Percentiles rank a stretch among this genome's conserved stretches.
Evolutionary conservation across 1,140 invertebrate species (phyloP).

Genomic region (Drosophila bocki): DNA sequence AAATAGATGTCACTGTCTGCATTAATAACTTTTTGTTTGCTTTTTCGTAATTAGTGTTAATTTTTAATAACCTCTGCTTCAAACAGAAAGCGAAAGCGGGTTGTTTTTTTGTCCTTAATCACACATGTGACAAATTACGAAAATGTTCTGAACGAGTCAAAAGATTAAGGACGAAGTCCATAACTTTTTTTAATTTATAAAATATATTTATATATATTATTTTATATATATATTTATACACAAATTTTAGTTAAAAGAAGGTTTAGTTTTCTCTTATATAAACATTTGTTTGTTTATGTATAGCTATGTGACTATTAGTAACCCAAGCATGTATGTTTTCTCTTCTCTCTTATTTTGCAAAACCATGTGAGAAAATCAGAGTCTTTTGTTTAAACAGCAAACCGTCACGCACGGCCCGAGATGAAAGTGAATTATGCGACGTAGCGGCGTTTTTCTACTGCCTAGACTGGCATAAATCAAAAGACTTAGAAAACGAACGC

Average conservation of each 20-base stretch:
- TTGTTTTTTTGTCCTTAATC: background rate
- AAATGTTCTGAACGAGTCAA: background rate
- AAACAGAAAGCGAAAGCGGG: slow-evolving; percentile 47
- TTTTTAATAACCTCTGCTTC: no score
- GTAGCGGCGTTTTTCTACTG: slow-evolving; percentile 17
- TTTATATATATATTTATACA: no score
- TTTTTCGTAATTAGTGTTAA: slow-evolving; percentile 47
- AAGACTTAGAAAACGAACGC: slow-evolving; percentile 75
- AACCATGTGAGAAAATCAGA: slow-evolving; percentile 30
- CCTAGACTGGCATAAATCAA: slow-evolving; percentile 41
- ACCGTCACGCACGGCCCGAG: slow-evolving; percentile 55
- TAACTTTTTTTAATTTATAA: no score
- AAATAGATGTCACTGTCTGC: slow-evolving; percentile 69
- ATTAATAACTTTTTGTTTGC: slow-evolving; percentile 25
- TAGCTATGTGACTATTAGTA: background rate
- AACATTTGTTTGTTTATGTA: background rate
- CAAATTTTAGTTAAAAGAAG: background rate
- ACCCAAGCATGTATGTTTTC: slow-evolving; percentile 2
- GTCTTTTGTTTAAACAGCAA: slow-evolving; percentile 44
- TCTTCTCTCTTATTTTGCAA: slow-evolving; percentile 28
- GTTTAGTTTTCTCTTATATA: background rate
- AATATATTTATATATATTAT: no score
- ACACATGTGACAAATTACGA: slow-evolving; percentile 50
- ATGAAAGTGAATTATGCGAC: slow-evolving; percentile 61
- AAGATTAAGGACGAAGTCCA: background rate